Base-by-base conservation (phyloP, 2,113 vertebrate genomes). In the Zapus hudsonius region DNA sequence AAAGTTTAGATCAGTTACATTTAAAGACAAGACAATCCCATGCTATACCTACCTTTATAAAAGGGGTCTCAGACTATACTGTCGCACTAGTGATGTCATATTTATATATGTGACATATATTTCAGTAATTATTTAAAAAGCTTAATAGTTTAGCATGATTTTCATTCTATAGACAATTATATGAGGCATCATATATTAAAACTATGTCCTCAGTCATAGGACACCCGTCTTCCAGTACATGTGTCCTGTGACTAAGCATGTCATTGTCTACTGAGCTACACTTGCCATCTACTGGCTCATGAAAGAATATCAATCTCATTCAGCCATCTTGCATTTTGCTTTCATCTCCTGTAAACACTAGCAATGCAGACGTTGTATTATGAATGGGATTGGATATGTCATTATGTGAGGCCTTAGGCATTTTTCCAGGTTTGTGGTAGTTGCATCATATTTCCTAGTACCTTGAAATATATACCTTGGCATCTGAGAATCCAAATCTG, bases 251-350 rank as follows among this genome's bases (percentile, higher is more conserved):
- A 91, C 69, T 73, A 84, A 61, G 82, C 42, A 36, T 19, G 82
- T 81, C 33, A 44, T 84, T 94, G 33, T 89, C 67, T 70, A 2
- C 72, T 91, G 76, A 87, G 74, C 42, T 64, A 38, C 44, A 84
- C 76, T 96, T 87, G 72, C 84, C 90, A 95, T 92, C 84, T 95
- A 57, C 69, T 64, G 69, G 25, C 59, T 87, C 42, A 36, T 59
- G 44, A 38, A 75, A 93, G 84, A 5, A 67, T 42, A 57, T 31
- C 87, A 76, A 12, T 66, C 38, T 33, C 25, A 76, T 91, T 84
- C 31, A 85, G n/a, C 57, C 73, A 72, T 33, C 19, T 84, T 73
- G 42, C 47, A 23, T 6, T 70, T 72, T 55, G 25, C 8, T 70
- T 89, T 36, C 29, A 12, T 36, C 31, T 85, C 20, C 13, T 27